phyloP scores from a whole-genome alignment of 2,113 vertebrate genomes.

The Channa argus region DNA sequence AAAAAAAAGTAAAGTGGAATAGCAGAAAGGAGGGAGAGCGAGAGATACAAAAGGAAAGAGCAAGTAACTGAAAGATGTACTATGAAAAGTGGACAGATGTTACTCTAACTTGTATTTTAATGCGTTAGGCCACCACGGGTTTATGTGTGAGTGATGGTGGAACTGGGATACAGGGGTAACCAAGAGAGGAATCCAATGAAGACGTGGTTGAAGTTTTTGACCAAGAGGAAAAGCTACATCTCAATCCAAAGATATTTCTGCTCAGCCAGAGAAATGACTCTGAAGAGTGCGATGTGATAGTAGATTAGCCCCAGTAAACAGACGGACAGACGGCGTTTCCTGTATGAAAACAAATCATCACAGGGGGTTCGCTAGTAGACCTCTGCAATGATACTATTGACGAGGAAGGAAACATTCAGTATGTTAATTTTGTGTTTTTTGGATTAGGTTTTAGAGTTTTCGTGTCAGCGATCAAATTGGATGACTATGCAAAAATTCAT shows the following conservation, averaged over 20 bases:
- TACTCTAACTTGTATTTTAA: neutral
- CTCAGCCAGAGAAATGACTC: neutral
- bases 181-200: slow-evolving; percentile 23
- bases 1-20: slow-evolving; percentile 15
- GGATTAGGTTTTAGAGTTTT: too few species aligned
- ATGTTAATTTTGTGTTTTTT: too few species aligned
- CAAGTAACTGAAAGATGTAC: neutral
- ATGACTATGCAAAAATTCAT: too few species aligned
- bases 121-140: neutral
- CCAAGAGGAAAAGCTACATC: neutral
- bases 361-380: too few species aligned
- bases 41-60: neutral
- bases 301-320: neutral
- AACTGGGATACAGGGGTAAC: neutral
- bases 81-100: neutral
- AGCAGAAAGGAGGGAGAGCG: neutral
- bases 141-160: slow-evolving; percentile 1
- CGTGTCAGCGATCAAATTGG: too few species aligned
- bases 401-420: too few species aligned
- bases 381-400: too few species aligned
- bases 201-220: slow-evolving; percentile 1
- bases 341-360: too few species aligned
- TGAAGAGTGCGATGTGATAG: neutral
- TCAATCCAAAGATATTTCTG: too few species aligned
- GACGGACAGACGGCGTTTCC: too few species aligned